A percentile compares a stretch with the other conserved stretches of the same genome.
Evolutionary conservation across 2,888 invertebrate species (phyloP).

Genomic region (Hedya salicella): DNA sequence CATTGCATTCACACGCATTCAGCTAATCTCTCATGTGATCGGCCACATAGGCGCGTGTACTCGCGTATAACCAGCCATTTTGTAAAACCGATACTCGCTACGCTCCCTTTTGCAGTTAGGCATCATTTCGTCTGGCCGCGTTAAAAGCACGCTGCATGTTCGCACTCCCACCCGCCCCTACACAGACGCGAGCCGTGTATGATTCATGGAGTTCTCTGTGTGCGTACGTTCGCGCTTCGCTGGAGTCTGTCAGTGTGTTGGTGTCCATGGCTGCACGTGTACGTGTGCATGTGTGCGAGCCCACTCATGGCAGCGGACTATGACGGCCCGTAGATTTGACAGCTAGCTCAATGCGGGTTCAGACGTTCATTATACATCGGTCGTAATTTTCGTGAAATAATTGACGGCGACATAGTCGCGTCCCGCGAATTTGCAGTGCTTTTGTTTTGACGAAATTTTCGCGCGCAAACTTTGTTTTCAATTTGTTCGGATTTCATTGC

Average conservation of each 20-base stretch:
- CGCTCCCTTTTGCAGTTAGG: constrained; percentile 76
- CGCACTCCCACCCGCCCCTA: constrained; percentile 83
- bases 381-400: constrained; percentile 79
- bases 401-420: constrained; percentile 68
- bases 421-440: constrained; percentile 44
- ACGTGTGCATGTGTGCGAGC: constrained; percentile 75
- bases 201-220: constrained; percentile 71
- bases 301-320: constrained; percentile 84
- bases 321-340: constrained; percentile 86
- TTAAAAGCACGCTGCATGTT: constrained; percentile 83
- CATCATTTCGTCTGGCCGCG: constrained; percentile 82
- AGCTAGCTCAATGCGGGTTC: constrained; percentile 86
- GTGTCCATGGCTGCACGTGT: constrained; percentile 75
- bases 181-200: constrained; percentile 75
- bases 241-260: constrained; percentile 81
- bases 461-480: constrained; percentile 77
- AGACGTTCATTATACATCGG: constrained; percentile 83
- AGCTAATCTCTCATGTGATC: constrained; percentile 82
- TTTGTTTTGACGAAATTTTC: constrained; percentile 53
- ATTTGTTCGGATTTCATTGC: constrained; percentile 53
- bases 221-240: constrained; percentile 76
- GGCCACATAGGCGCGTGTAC: constrained; percentile 73
- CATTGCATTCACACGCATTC: constrained; percentile 82
- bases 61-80: constrained; percentile 76
- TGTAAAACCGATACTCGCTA: constrained; percentile 76